Percentiles rank a stretch among this genome's conserved stretches.
These are phyloP conservation scores for Megaceryle alcyon DNA, from an alignment of 2,797 vertebrate species.

Conservation along the genomic window DNA sequence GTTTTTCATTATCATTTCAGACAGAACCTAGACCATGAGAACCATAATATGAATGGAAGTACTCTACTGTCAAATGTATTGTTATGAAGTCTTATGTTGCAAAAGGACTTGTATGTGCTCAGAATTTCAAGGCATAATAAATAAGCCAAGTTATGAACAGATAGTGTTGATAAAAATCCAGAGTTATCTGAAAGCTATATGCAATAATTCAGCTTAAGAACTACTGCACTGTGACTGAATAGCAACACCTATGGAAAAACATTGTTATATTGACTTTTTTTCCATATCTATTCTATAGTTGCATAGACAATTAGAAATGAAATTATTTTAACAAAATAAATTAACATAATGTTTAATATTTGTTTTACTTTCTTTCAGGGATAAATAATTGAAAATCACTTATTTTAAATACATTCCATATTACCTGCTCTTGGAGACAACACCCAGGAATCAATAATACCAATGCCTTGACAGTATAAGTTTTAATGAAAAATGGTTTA, in stretches of 20 bases:
- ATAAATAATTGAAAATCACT: not conserved
- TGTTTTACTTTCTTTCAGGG: not conserved
- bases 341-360: not conserved
- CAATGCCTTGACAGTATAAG: not conserved
- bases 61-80: not conserved
- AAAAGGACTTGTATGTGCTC: not conserved
- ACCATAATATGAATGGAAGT: not conserved
- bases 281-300: not conserved
- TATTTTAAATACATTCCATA: not conserved
- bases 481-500: not conserved
- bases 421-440: not conserved
- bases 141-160: not conserved
- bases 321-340: not conserved
- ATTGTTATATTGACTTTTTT: not conserved
- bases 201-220: slow-evolving; percentile 3
- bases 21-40: not conserved
- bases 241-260: not conserved
- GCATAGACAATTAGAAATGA: not conserved
- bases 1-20: not conserved
- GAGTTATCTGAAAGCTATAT: not conserved
- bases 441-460: not conserved
- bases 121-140: not conserved
- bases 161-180: not conserved
- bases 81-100: not conserved
- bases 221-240: not conserved